Evolutionary conservation across 2,797 vertebrate species (phyloP), one percentile per base, ranked within the genome.

Genomic region (Enteromius argenteus): DNA sequence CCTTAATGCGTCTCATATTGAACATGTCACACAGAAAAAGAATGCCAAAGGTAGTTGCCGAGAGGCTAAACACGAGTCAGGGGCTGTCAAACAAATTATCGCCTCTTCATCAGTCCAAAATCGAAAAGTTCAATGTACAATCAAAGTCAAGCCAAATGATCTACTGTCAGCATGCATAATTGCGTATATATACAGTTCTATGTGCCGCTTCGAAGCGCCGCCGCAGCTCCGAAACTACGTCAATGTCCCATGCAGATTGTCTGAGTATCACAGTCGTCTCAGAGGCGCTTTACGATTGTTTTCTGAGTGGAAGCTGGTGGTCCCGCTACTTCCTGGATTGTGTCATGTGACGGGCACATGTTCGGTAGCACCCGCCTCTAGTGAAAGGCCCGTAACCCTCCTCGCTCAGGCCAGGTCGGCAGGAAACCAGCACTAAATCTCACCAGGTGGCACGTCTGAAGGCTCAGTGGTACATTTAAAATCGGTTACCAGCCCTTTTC

Each of bases 21-120:
- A 83, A 86, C 72, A 88, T 72, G 87, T 85, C 81, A 80, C 79
- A 83, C 85, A 51, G 88, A n/a, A 88, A 87, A 53, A 93, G 88
- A 91, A 93, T 89, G 89, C 84, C 64, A 77, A 93, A 93, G 95
- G 94, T 92, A 94, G 95, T 92, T 93, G 93, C 94, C 93, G 90
- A 91, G 93, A 92, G 94, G 92, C 89, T 88, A 89, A 93, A 90
- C 84, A 91, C 84, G 89, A 90, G 90, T 86, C 91, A 81, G 89
- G 86, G 83, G 66, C 72, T 74, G 80, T 85, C 79, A 75, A 84
- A 84, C 78, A 86, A 79, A 74, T 62, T 8, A 39, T 71, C 44
- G 46, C 81, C 58, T 74, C 78, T 53, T 46, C 51, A 79, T 86
- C 79, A 85, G 77, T 82, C 84, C 79, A 83, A 58, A 74, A 75